Evolutionary conservation across 2,113 vertebrate genomes (phyloP).

Genomic region (Rhadina sibilatrix): DNA sequence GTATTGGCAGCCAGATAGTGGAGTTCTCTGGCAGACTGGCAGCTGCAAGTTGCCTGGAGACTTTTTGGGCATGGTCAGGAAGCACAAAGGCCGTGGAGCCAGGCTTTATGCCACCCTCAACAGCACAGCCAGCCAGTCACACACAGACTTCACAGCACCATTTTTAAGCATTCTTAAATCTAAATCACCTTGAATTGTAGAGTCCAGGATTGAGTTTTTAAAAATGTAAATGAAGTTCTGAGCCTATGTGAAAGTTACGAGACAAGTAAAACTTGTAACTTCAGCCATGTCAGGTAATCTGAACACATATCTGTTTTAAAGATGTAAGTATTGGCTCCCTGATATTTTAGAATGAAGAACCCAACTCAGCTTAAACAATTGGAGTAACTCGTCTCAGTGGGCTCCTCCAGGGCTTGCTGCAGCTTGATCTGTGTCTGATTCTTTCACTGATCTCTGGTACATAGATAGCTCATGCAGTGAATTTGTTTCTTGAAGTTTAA

Average conservation of each 20-base stretch:
- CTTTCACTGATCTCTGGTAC: background rate
- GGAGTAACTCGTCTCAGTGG: background rate
- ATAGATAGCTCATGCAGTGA: background rate
- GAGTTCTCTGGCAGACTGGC: background rate
- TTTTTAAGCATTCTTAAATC: background rate
- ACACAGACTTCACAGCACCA: background rate
- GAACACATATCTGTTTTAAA: background rate
- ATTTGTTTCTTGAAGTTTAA: background rate
- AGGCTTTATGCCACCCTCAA: background rate
- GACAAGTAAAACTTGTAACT: background rate
- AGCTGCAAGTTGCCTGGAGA: background rate
- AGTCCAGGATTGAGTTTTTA: background rate
- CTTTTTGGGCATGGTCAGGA: background rate
- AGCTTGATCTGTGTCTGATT: background rate
- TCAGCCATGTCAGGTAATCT: background rate
- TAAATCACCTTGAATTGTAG: background rate
- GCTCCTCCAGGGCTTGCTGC: background rate
- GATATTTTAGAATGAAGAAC: background rate
- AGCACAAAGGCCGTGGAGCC: rapidly evolving
- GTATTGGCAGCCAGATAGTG: background rate
- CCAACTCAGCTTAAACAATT: background rate
- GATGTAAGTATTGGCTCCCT: background rate
- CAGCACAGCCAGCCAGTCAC: background rate
- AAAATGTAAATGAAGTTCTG: background rate
- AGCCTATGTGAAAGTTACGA: background rate